Evolutionary conservation across 2,888 invertebrate species (phyloP).

Genomic region (Lasioglossum villosulum): DNA sequence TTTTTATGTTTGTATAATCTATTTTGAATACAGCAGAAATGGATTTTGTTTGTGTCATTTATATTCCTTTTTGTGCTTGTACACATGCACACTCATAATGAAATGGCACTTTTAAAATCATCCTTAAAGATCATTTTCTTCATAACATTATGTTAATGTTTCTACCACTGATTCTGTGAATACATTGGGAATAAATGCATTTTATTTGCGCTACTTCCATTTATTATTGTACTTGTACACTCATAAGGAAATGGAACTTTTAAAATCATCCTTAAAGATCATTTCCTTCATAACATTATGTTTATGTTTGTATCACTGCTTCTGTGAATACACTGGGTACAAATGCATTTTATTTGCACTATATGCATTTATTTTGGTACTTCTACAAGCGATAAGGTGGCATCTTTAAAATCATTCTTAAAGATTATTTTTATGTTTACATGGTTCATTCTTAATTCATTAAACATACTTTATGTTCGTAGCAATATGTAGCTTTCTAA

Average conservation of each 20-base stretch:
- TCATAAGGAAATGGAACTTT: neutral
- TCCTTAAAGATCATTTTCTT: too few relatives aligned
- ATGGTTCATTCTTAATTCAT: too few relatives aligned
- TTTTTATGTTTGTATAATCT: too few relatives aligned
- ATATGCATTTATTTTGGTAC: neutral
- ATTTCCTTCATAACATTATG: too few relatives aligned
- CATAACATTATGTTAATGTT: neutral
- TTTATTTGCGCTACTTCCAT: too few relatives aligned
- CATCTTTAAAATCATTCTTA: neutral
- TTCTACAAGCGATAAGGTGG: neutral
- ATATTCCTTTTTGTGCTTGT: too few relatives aligned
- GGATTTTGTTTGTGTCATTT: too few relatives aligned
- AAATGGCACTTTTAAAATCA: neutral
- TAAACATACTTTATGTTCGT: too few relatives aligned
- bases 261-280: neutral
- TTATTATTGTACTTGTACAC: too few relatives aligned
- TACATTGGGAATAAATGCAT: neutral
- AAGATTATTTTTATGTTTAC: too few relatives aligned
- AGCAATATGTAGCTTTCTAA: too few relatives aligned
- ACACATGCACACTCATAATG: neutral
- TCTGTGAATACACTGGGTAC: neutral
- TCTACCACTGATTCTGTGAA: neutral
- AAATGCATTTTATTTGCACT: neutral
- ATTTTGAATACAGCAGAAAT: too few relatives aligned
- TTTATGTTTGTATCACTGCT: neutral